Conservation (phyloP, 2,888 invertebrate genomes). For the Blera fallax region DNA sequence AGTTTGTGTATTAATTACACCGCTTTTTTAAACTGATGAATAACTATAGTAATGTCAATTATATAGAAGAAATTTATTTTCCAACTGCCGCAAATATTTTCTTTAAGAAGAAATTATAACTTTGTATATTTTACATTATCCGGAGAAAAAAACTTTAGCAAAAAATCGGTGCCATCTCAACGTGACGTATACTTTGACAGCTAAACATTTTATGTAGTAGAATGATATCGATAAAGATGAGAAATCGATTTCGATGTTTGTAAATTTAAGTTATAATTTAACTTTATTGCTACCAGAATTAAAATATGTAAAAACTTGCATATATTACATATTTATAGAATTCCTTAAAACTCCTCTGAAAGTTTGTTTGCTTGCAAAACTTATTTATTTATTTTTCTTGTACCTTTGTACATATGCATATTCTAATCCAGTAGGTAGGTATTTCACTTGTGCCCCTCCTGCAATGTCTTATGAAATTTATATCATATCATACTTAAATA, state of each 20-base stretch:
- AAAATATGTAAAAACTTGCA: too few relatives aligned
- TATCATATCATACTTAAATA: too few relatives aligned
- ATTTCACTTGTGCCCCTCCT: too few relatives aligned
- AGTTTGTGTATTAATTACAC: background rate
- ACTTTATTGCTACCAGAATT: too few relatives aligned
- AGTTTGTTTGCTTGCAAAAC: too few relatives aligned
- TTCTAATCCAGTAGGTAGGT: too few relatives aligned
- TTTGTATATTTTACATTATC: background rate
- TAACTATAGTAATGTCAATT: background rate
- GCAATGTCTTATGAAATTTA: too few relatives aligned
- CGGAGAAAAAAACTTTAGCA: background rate
- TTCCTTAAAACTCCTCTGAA: too few relatives aligned
- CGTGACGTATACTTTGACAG: slow-evolving; percentile 4
- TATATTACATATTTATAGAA: too few relatives aligned
- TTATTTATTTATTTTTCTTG: too few relatives aligned
- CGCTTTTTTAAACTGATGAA: background rate
- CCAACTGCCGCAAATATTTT: background rate
- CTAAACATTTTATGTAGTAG: background rate
- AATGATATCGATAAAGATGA: background rate
- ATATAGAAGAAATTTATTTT: background rate
- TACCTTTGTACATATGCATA: too few relatives aligned
- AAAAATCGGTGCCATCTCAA: background rate
- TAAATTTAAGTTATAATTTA: background rate
- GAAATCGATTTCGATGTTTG: background rate
- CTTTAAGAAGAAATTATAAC: background rate